Evolutionary conservation across 2,888 invertebrate genomes (phyloP).

Genomic region (Theretra japonica): DNA sequence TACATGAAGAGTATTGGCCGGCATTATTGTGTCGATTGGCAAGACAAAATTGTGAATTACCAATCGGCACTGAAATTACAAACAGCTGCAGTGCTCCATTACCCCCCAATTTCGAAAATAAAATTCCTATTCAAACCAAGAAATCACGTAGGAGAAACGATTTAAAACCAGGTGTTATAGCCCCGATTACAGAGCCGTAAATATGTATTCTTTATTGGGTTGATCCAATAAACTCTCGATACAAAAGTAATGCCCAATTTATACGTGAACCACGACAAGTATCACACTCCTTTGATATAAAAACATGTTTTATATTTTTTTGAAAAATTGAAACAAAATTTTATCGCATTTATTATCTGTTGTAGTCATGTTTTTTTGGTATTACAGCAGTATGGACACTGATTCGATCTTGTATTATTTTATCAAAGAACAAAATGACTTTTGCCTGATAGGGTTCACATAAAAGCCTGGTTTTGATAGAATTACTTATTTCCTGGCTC

Average conservation of each 20-base stretch:
- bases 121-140: background rate
- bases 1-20: too few species aligned
- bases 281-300: slow-evolving; percentile 4
- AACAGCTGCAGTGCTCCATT: too few species aligned
- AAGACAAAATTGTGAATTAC: too few species aligned
- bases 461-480: background rate
- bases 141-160: slow-evolving; percentile 9
- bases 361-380: background rate
- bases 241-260: slow-evolving; percentile 8
- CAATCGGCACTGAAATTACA: too few species aligned
- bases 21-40: too few species aligned
- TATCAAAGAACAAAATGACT: slow-evolving; percentile 3
- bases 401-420: background rate
- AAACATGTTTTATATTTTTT: slow-evolving; percentile 5
- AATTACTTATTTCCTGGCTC: background rate
- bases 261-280: background rate
- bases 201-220: slow-evolving; percentile 27
- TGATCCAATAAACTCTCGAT: slow-evolving; percentile 12
- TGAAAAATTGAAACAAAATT: background rate
- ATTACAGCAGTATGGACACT: background rate
- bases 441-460: background rate
- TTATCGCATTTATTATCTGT: background rate
- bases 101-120: background rate
- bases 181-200: slow-evolving; percentile 26
- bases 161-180: slow-evolving; percentile 21